Evolutionary conservation across 2,797 vertebrate species (phyloP).

Genomic region (Peromyscus nudipes): DNA sequence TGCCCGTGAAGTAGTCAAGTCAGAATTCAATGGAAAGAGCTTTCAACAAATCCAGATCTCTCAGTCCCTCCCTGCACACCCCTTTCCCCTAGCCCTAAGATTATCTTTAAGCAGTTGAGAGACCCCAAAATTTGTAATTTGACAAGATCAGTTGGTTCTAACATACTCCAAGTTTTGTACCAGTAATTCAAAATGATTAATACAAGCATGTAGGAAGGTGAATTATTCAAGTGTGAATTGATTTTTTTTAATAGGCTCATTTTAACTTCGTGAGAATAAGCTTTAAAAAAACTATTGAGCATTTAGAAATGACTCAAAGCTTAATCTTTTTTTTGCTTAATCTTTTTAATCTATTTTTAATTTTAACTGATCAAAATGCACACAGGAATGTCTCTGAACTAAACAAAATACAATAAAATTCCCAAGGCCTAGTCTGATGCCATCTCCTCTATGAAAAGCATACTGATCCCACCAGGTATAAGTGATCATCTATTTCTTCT

Average conservation of each 20-base stretch:
- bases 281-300: conserved; percentile 20
- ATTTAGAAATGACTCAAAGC: conserved; percentile 51
- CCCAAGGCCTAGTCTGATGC: background rate
- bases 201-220: conserved; percentile 5
- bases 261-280: conserved; percentile 67
- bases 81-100: background rate
- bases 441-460: conserved; percentile 52
- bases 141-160: conserved; percentile 59
- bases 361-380: background rate
- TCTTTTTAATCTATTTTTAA: background rate
- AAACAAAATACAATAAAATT: background rate
- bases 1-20: background rate
- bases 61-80: background rate
- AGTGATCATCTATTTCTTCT: conserved; percentile 49
- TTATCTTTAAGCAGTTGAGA: conserved; percentile 44
- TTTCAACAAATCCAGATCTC: conserved; percentile 63
- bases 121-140: conserved; percentile 42
- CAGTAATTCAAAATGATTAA: conserved; percentile 56
- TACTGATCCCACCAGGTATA: conserved; percentile 27
- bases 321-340: background rate
- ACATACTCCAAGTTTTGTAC: conserved; percentile 38
- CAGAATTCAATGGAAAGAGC: conserved; percentile 25
- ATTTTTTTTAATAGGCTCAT: background rate
- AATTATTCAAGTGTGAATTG: conserved; percentile 60
- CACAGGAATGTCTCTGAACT: background rate